These are phyloP conservation scores for Stenodera caucasica DNA, from an alignment of 2,888 invertebrate genomes.

Conservation along the genomic window DNA sequence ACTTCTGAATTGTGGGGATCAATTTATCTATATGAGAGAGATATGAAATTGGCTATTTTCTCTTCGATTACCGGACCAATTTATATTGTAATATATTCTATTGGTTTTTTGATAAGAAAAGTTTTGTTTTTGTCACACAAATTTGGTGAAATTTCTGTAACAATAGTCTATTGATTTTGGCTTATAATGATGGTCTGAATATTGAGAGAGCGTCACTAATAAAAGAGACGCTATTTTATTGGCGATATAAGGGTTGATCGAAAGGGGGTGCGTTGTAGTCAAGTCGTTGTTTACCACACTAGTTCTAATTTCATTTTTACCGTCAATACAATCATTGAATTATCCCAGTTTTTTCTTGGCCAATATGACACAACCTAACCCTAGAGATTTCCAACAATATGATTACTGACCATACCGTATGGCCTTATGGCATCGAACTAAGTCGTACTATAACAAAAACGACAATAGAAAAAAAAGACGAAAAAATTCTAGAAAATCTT, in stretches of 20 bases:
- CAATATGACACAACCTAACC: constrained; percentile 50
- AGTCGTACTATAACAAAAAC: constrained; percentile 9
- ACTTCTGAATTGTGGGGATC: background rate
- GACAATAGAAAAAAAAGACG: constrained; percentile 1
- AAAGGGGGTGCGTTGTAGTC: constrained; percentile 8
- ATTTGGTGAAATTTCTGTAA: background rate
- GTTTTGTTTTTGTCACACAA: constrained; percentile 12
- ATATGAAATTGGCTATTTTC: constrained; percentile 48
- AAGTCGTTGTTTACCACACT: constrained; percentile 18
- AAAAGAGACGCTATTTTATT: constrained; percentile 2
- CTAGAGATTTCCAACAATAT: constrained; percentile 48
- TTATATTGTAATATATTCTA: constrained; percentile 50
- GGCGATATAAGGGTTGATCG: background rate
- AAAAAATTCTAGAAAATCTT: constrained; percentile 7
- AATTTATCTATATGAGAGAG: constrained; percentile 15
- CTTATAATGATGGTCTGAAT: background rate
- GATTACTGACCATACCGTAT: constrained; percentile 50
- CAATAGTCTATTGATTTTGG: constrained; percentile 2
- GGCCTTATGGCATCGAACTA: constrained; percentile 39
- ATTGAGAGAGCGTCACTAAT: constrained; percentile 10
- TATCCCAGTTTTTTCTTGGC: constrained; percentile 33
- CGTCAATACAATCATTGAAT: constrained; percentile 46
- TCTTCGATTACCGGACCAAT: constrained; percentile 41
- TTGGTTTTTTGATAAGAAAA: constrained; percentile 33
- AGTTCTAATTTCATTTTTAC: constrained; percentile 39